phyloP scores from a whole-genome alignment of 2,888 invertebrate genomes.

The Mesorhabditis spiculigera region DNA sequence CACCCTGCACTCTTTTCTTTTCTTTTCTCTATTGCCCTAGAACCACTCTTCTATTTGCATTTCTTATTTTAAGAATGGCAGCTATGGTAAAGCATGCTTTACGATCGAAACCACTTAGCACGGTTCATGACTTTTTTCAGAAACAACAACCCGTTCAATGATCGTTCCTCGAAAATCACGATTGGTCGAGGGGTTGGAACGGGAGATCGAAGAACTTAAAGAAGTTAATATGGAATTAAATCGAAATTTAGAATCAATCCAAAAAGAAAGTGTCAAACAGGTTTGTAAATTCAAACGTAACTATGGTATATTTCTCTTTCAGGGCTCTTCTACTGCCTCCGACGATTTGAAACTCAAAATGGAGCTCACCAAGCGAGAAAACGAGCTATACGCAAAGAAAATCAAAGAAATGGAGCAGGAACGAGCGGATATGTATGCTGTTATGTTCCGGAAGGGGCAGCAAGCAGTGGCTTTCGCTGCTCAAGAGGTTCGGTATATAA shows the following conservation, averaged over 20 bases:
- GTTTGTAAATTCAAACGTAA: neutral
- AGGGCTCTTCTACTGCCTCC: too few relatives aligned
- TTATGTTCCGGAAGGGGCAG: constrained; percentile 59
- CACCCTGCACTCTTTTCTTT: too few relatives aligned
- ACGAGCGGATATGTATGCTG: constrained; percentile 53
- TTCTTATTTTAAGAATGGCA: too few relatives aligned
- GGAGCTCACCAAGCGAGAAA: constrained; percentile 40
- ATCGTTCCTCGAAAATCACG: neutral
- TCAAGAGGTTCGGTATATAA: constrained; percentile 22
- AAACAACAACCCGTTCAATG: constrained; percentile 6
- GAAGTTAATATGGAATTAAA: constrained; percentile 8
- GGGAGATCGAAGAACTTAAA: constrained; percentile 14
- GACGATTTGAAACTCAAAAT: constrained; percentile 34
- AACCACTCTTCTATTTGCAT: too few relatives aligned
- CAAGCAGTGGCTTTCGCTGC: constrained; percentile 51
- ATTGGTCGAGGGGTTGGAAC: constrained; percentile 11
- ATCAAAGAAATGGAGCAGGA: constrained; percentile 53
- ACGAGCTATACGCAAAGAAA: constrained; percentile 54
- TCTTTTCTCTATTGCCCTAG: too few relatives aligned
- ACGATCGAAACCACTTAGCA: neutral
- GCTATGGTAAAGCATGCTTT: too few relatives aligned
- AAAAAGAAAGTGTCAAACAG: neutral
- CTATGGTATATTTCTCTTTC: neutral
- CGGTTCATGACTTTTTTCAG: neutral
- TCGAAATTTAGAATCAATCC: neutral